Conservation (phyloP, 2,888 invertebrate genomes). For the Spialia ferax region DNA sequence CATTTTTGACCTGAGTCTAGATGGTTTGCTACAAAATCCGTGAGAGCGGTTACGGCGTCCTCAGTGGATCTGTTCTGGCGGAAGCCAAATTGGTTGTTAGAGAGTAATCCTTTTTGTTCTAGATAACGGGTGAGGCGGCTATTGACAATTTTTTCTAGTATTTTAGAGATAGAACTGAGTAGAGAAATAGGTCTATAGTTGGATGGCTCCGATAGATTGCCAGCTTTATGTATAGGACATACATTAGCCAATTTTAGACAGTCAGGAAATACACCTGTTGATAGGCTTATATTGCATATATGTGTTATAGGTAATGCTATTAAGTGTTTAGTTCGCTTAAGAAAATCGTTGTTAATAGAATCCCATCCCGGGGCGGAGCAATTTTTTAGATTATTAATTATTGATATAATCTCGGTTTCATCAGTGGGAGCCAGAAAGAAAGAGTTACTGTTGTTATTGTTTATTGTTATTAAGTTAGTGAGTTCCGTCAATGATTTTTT, state of each 20-base stretch:
- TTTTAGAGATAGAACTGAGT: slow-evolving; percentile 31
- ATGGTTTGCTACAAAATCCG: neutral
- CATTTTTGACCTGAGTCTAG: slow-evolving; percentile 2
- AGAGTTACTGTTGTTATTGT: too few species aligned
- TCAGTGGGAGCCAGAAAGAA: too few species aligned
- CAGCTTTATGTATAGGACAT: slow-evolving; percentile 28
- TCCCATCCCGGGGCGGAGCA: too few species aligned
- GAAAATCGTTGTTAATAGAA: slow-evolving; percentile 14
- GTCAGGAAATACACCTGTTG: slow-evolving; percentile 34
- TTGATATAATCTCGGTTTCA: too few species aligned
- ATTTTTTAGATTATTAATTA: too few species aligned
- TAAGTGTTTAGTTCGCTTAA: slow-evolving; percentile 15
- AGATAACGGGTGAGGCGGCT: slow-evolving; percentile 26
- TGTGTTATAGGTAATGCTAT: slow-evolving; percentile 25
- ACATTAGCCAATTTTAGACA: slow-evolving; percentile 35
- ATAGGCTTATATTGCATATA: slow-evolving; percentile 36
- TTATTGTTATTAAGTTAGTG: too few species aligned
- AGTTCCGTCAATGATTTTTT: too few species aligned
- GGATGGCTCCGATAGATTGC: neutral
- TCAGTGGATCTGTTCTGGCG: slow-evolving; percentile 21
- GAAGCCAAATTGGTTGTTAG: slow-evolving; percentile 39
- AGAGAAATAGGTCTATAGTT: slow-evolving; percentile 41
- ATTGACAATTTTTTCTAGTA: slow-evolving; percentile 42
- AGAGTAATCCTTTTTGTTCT: slow-evolving; percentile 25
- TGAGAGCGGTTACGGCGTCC: slow-evolving; percentile 2